phyloP scores from a whole-genome alignment of 2,113 vertebrate species.

The Shinisaurus crocodilurus region DNA sequence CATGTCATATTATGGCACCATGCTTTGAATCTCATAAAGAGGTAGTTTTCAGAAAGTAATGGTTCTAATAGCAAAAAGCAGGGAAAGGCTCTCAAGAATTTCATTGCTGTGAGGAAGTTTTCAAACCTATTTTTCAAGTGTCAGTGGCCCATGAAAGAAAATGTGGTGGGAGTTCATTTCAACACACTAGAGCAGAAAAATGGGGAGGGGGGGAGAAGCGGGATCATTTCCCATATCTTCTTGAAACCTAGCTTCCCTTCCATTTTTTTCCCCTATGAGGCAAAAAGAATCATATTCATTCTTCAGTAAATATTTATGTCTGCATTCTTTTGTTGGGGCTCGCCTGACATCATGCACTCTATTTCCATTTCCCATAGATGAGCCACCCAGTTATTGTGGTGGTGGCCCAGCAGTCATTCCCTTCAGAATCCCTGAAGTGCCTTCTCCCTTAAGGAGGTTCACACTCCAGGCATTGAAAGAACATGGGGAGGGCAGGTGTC shows the following conservation, averaged over 20 bases:
- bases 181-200: constrained; percentile 63
- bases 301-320: constrained; percentile 26
- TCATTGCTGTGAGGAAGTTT: constrained; percentile 46
- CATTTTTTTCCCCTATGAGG: constrained; percentile 53
- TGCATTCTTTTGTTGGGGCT: not conserved
- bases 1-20: constrained; percentile 49
- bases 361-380: not conserved
- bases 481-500: not conserved
- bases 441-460: not conserved
- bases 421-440: not conserved
- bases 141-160: constrained; percentile 62
- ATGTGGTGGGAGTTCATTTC: constrained; percentile 57
- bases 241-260: not conserved
- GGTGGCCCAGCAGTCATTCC: not conserved
- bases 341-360: not conserved
- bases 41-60: constrained; percentile 54
- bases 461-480: not conserved
- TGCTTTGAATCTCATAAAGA: constrained; percentile 15
- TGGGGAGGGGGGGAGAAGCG: constrained; percentile 42
- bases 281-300: constrained; percentile 52
- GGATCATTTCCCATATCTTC: constrained; percentile 62
- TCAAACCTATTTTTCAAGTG: constrained; percentile 62
- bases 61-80: constrained; percentile 49
- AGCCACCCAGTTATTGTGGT: too few relatives aligned
- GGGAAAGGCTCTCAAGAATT: not conserved